phyloP scores from a whole-genome alignment of 2,797 vertebrate species.

The Mus caroli region DNA sequence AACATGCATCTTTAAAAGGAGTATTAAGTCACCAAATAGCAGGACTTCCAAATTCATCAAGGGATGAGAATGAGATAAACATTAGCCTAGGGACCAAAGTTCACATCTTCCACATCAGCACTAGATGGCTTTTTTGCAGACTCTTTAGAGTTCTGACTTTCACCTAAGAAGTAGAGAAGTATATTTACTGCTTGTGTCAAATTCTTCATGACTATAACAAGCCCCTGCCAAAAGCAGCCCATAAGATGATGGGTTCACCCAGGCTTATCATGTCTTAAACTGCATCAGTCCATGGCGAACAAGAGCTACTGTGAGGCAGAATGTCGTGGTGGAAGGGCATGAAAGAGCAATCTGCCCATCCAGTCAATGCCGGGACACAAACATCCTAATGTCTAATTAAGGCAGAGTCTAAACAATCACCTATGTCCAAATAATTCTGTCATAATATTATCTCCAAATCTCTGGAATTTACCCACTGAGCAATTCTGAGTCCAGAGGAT shows the following conservation, averaged over 20 bases:
- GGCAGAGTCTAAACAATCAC: no score
- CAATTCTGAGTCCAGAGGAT: neutral
- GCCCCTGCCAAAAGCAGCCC: neutral
- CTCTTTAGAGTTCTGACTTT: neutral
- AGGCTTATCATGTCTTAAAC: neutral
- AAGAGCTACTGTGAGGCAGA: no score
- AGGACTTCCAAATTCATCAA: neutral
- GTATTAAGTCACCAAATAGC: neutral
- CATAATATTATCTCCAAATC: no score
- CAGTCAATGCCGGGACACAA: neutral
- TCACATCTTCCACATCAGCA: neutral
- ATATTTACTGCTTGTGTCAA: neutral
- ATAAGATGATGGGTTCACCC: neutral
- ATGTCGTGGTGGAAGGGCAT: neutral
- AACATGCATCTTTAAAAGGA: conserved; percentile 29
- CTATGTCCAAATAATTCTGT: neutral
- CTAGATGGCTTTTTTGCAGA: neutral
- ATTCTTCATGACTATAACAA: neutral
- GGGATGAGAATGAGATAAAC: neutral
- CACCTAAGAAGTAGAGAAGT: neutral
- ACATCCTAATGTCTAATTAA: neutral
- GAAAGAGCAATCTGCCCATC: neutral
- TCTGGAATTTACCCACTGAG: neutral
- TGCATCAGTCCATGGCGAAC: no score
- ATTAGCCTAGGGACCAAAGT: neutral